Conservation (phyloP, 2,797 vertebrate genomes). For the Anisognathus igniventris region DNA sequence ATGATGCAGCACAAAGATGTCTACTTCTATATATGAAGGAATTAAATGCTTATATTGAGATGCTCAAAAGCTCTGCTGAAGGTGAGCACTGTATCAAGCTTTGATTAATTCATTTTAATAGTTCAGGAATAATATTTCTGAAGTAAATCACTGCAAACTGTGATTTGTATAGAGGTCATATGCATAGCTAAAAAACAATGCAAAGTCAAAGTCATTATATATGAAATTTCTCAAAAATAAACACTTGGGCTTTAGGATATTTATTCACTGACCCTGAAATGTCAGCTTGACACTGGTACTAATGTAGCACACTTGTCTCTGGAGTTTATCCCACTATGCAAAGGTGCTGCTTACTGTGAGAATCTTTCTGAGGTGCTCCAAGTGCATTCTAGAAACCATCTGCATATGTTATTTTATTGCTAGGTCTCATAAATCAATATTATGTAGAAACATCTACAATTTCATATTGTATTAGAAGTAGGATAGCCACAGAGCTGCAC, state of each 20-base stretch:
- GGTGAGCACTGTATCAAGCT: neutral
- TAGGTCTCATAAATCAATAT: conserved; percentile 53
- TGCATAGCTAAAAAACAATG: neutral
- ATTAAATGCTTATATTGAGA: neutral
- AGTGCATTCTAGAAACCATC: conserved; percentile 36
- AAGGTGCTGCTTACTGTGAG: conserved; percentile 34
- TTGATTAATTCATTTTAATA: conserved; percentile 44
- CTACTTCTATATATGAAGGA: neutral
- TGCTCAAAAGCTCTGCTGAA: neutral
- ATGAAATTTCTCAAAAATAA: conserved; percentile 59
- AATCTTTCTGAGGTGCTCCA: conserved; percentile 29
- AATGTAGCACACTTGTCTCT: conserved; percentile 49
- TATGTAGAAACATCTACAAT: conserved; percentile 42
- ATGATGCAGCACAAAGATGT: neutral
- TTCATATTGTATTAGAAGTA: conserved; percentile 45
- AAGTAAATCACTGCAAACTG: conserved; percentile 23
- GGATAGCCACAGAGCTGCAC: neutral
- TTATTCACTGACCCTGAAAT: conserved; percentile 73
- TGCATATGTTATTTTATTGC: conserved; percentile 48
- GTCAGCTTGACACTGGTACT: conserved; percentile 61
- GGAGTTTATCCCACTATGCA: conserved; percentile 20
- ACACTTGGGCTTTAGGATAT: conserved; percentile 59
- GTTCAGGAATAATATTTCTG: neutral
- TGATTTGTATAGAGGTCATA: conserved; percentile 16
- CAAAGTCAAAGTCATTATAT: conserved; percentile 53